phyloP scores from a whole-genome alignment of 2,797 vertebrate species.

The Argentina silus region DNA sequence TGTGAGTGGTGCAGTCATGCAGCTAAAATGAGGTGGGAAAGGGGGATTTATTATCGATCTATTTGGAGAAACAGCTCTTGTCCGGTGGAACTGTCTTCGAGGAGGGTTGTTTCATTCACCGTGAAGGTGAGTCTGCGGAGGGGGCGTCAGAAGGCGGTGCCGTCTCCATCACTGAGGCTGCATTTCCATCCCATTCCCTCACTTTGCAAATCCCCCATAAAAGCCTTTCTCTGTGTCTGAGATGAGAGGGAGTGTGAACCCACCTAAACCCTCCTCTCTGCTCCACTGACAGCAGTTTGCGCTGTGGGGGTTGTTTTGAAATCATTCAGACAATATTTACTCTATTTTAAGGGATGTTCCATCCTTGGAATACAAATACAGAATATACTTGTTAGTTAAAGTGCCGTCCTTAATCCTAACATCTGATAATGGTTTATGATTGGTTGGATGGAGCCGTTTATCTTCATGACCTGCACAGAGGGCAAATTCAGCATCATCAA shows the following conservation, averaged over 20 bases:
- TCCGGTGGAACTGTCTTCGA: conserved; percentile 7
- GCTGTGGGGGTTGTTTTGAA: neutral
- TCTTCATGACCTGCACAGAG: conserved; percentile 14
- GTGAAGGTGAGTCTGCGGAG: conserved; percentile 18
- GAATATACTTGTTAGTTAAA: neutral
- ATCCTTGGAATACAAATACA: neutral
- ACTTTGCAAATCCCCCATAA: conserved; percentile 20
- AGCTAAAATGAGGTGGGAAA: neutral
- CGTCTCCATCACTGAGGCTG: conserved; percentile 13
- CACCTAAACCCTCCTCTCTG: conserved; percentile 11
- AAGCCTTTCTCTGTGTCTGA: conserved; percentile 20
- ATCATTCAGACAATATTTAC: neutral
- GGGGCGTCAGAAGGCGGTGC: too few species aligned
- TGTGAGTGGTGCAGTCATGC: neutral
- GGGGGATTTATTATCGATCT: conserved; percentile 13
- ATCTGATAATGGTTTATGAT: conserved; percentile 16
- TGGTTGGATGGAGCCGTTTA: conserved; percentile 24
- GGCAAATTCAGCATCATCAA: conserved; percentile 9
- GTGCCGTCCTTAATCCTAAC: neutral
- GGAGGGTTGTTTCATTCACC: conserved; percentile 4
- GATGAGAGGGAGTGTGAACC: conserved; percentile 32
- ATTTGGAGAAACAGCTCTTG: neutral
- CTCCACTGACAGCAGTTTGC: neutral
- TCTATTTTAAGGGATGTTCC: neutral
- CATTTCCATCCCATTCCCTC: conserved; percentile 17